These are phyloP conservation scores for Ceratina australensis DNA, from an alignment of 1,140 invertebrate species.

Conservation along the genomic window DNA sequence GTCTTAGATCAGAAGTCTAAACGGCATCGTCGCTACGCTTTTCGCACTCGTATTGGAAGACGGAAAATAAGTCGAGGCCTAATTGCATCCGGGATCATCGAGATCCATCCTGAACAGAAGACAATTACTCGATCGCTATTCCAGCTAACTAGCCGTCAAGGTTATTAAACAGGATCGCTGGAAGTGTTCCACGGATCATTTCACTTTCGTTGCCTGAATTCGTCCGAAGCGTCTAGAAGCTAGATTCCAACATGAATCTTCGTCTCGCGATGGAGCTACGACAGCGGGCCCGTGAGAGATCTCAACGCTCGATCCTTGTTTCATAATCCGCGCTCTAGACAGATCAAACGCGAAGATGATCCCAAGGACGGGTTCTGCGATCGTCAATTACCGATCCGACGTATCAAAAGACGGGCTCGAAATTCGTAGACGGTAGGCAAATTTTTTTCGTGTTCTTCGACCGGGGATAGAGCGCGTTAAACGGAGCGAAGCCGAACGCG, in stretches of 20 bases:
- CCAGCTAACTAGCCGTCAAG: conserved; percentile 2
- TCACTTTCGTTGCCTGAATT: conserved; percentile 5
- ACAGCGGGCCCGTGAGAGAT: conserved; percentile 1
- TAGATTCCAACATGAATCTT: conserved; percentile 5
- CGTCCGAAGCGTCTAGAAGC: background rate
- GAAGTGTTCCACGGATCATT: background rate
- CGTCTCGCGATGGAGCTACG: background rate
- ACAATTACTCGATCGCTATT: conserved; percentile 25
- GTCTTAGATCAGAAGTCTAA: background rate
- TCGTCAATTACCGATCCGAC: background rate
- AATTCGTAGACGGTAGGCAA: background rate
- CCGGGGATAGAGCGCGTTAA: conserved; percentile 1
- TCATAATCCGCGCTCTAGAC: conserved; percentile 18
- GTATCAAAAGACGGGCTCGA: background rate
- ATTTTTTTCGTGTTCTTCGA: background rate
- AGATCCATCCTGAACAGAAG: background rate
- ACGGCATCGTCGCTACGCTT: conserved; percentile 34
- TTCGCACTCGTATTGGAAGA: conserved; percentile 27
- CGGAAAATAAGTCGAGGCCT: background rate
- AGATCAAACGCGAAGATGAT: background rate
- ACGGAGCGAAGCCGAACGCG: conserved; percentile 36
- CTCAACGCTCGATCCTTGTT: conserved; percentile 2
- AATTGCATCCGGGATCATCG: conserved; percentile 40
- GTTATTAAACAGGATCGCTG: conserved; percentile 7
- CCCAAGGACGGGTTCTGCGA: conserved; percentile 3